A percentile compares a stretch with the other conserved stretches of the same genome.
phyloP scores from a whole-genome alignment of 2,797 vertebrate genomes.

The Acipenser oxyrinchus region DNA sequence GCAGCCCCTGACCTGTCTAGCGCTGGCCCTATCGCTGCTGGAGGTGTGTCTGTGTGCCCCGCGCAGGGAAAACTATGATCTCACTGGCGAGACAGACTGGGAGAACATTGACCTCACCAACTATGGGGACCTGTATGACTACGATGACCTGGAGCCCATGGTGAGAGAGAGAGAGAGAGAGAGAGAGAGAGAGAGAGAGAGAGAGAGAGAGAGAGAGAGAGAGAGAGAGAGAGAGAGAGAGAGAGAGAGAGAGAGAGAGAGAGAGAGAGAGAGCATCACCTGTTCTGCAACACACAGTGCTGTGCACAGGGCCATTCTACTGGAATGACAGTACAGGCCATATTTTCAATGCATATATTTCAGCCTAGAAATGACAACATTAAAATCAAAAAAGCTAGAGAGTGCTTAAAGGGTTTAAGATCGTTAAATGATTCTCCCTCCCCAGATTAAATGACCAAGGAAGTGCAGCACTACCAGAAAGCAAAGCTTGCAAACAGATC shows the following conservation, averaged over 20 bases:
- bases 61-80: slow-evolving; percentile 36
- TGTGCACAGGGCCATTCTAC: background rate
- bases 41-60: slow-evolving; percentile 27
- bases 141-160: slow-evolving; percentile 50
- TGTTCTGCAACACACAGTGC: background rate
- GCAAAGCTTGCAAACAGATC: too few species aligned
- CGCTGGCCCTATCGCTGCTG: slow-evolving; percentile 25
- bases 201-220: too few species aligned
- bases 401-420: too few species aligned
- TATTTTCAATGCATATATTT: background rate
- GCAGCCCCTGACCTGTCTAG: slow-evolving; percentile 11
- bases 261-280: background rate
- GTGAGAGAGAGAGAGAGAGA: slow-evolving; percentile 33
- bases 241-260: background rate
- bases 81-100: slow-evolving; percentile 42
- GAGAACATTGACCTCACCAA: slow-evolving; percentile 49
- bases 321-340: background rate
- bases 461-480: too few species aligned
- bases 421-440: too few species aligned
- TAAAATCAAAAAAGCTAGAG: background rate
- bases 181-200: slow-evolving; percentile 18
- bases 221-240: background rate
- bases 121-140: slow-evolving; percentile 55
- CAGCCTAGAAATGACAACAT: background rate
- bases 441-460: background rate